A percentile compares a stretch with the other conserved stretches of the same genome.
phyloP scores from a whole-genome alignment of 2,113 vertebrate genomes.

The Seriola quinqueradiata region DNA sequence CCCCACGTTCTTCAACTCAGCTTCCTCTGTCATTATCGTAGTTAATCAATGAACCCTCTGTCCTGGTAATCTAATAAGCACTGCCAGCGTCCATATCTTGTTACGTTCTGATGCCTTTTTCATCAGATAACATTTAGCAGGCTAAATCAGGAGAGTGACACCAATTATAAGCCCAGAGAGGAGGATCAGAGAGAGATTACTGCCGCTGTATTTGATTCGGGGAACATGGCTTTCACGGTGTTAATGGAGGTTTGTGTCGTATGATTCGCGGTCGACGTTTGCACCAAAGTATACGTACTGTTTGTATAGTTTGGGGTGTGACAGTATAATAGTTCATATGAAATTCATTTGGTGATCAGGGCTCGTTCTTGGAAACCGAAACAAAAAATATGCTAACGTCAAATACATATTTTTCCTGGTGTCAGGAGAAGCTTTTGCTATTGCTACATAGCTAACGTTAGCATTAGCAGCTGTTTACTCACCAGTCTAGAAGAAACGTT shows the following conservation, averaged over 20 bases:
- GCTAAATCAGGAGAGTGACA: conserved; percentile 35
- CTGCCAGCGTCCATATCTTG: conserved; percentile 27
- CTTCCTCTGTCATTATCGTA: not conserved
- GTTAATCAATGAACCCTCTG: conserved; percentile 9
- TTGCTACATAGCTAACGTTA: no score
- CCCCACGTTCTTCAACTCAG: not conserved
- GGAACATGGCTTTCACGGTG: not conserved
- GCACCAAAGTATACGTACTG: no score
- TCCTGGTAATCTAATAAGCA: conserved; percentile 37
- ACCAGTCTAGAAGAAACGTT: no score
- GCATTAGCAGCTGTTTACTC: no score
- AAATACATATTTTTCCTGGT: not conserved
- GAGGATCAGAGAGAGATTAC: conserved; percentile 39
- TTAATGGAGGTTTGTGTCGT: conserved; percentile 3
- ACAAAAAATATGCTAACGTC: no score
- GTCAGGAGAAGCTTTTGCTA: no score
- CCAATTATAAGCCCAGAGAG: conserved; percentile 47
- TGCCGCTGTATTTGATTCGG: conserved; percentile 23
- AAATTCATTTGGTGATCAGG: no score
- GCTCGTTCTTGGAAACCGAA: no score
- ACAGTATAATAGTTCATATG: no score
- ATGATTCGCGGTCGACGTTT: not conserved
- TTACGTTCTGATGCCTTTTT: conserved; percentile 7
- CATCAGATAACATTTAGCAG: conserved; percentile 35
- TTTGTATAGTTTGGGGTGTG: no score